A percentile compares a stretch with the other conserved stretches of the same genome.
Evolutionary conservation across 2,888 invertebrate species (phyloP).

Genomic region (Agonopterix alstromeriana): DNA sequence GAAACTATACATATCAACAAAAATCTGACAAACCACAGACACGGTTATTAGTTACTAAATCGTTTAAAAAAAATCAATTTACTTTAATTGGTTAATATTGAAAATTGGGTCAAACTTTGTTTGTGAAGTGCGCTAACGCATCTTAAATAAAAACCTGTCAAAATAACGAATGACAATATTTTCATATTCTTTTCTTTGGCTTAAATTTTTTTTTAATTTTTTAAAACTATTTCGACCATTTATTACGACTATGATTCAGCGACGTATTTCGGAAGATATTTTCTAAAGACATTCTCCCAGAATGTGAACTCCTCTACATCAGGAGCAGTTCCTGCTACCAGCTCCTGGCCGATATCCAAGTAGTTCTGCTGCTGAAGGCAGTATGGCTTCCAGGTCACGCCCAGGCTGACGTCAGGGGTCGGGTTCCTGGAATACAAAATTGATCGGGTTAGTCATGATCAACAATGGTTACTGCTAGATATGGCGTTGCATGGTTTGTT

Average conservation of each 20-base stretch:
- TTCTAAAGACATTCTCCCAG: conserved; percentile 27
- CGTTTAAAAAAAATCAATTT: too few relatives aligned
- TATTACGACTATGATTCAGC: neutral
- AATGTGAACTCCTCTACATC: conserved; percentile 26
- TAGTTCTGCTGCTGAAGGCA: conserved; percentile 16
- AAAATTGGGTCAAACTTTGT: too few relatives aligned
- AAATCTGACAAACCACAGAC: too few relatives aligned
- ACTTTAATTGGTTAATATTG: too few relatives aligned
- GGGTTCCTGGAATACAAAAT: conserved; percentile 19
- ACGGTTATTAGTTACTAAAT: too few relatives aligned
- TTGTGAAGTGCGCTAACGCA: too few relatives aligned
- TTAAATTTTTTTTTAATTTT: too few relatives aligned
- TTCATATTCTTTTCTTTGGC: too few relatives aligned
- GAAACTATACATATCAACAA: too few relatives aligned
- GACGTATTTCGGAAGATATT: conserved; percentile 14
- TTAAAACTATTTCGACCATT: too few relatives aligned
- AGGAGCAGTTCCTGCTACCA: conserved; percentile 13
- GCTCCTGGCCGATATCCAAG: conserved; percentile 19
- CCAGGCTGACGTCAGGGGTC: conserved; percentile 19
- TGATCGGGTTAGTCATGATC: neutral
- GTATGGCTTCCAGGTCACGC: conserved; percentile 20
- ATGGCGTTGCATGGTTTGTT: neutral
- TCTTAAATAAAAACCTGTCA: too few relatives aligned
- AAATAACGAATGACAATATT: too few relatives aligned
- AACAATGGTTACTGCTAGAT: neutral